A percentile compares a stretch with the other conserved stretches of the same genome.
Evolutionary conservation across 2,113 vertebrate species (phyloP).

Genomic region (Xyliphius kryptos): DNA sequence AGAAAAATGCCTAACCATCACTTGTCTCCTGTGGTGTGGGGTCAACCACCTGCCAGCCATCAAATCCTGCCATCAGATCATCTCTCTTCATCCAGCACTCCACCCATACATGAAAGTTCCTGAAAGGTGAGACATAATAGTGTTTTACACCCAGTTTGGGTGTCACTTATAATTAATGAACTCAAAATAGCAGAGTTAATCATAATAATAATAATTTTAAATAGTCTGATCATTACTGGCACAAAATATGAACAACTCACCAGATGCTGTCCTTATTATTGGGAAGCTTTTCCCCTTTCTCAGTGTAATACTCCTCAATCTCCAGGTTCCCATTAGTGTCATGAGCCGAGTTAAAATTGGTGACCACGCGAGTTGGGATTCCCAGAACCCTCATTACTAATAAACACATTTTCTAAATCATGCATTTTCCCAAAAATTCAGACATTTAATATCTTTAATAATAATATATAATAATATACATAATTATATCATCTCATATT

Average conservation of each 20-base stretch:
- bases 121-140: constrained; percentile 42
- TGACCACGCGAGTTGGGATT: constrained; percentile 78
- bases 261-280: constrained; percentile 72
- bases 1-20: constrained; percentile 71
- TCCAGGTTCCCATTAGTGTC: constrained; percentile 69
- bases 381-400: constrained; percentile 81
- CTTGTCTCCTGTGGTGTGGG: constrained; percentile 90
- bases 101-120: constrained; percentile 96
- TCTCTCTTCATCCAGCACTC: constrained; percentile 87
- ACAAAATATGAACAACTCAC: constrained; percentile 55
- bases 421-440: background rate
- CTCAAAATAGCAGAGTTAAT: too few relatives aligned
- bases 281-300: constrained; percentile 65
- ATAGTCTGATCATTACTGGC: too few relatives aligned
- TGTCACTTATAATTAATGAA: too few relatives aligned
- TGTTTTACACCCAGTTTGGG: too few relatives aligned
- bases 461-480: too few relatives aligned
- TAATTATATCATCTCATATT: background rate
- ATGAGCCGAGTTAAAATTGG: constrained; percentile 80
- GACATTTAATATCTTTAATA: too few relatives aligned
- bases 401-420: background rate
- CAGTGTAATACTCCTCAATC: constrained; percentile 76
- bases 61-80: constrained; percentile 64
- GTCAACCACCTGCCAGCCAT: constrained; percentile 91
- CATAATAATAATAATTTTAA: too few relatives aligned